Evolutionary conservation across 2,113 vertebrate genomes (phyloP), one percentile per base, ranked within the genome.

Genomic region (Proterorhinus semilunaris): DNA sequence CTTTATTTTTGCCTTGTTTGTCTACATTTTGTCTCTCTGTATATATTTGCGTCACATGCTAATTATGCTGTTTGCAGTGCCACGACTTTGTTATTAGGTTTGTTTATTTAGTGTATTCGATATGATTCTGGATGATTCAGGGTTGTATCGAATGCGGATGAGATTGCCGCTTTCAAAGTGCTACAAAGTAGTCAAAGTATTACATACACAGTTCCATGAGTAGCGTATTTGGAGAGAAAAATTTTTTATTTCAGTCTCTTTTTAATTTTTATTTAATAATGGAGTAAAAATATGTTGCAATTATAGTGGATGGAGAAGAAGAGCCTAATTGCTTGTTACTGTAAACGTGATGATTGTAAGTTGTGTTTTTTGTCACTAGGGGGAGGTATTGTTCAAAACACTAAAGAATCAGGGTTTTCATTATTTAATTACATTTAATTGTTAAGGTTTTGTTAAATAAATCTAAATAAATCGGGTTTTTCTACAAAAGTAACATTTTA

Each of bases 351-450:
- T 10, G 6, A 43, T 59, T 59, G 55, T 42, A 13, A 5, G 62
- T 49, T 74, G 51, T 65, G 27, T 16, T 69, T 75, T 46, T 68
- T 51, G 63, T 67, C 89, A 88, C 88, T 88, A 91, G 89, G 82
- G 87, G 87, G 90, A 71, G 80, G 78, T 84, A 76, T 90, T 89
- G 69, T 8, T 76, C 66, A 79, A 69, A 75, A 69, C 55, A 44
- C 62, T 10, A 3, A 57, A 57, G 66, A 84, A 72, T 48, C 74
- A 81, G 50, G 81, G 69, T 51, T 83, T 36, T 36, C 27, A 51
- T 66, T 62, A 74, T 75, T 62, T 78, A 44, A 71, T 66, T 21
- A 45, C 50, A 55, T n/a, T 53, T 53, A 17, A 9, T 48, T 53
- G 64, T 12, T 46, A 42, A 54, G 13, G 42, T 65, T 7, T 74